A percentile compares a stretch with the other conserved stretches of the same genome.
phyloP scores from a whole-genome alignment of 2,888 invertebrate genomes.

The Aleiodes testaceus region DNA sequence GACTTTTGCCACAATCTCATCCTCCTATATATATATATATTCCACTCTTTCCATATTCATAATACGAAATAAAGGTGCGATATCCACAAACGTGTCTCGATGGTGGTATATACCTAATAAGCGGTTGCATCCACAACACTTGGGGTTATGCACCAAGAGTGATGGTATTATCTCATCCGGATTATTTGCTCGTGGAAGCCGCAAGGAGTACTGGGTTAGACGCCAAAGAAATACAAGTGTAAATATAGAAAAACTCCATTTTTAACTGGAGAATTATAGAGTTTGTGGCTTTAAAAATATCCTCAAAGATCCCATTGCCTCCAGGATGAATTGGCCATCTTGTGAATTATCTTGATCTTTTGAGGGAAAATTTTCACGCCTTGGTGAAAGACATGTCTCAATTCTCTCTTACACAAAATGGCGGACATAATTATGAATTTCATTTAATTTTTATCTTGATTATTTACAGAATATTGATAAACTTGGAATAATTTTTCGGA shows the following conservation, averaged over 20 bases:
- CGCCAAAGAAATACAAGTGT: constrained; percentile 5
- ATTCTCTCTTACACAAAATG: background rate
- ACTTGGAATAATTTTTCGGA: too few species aligned
- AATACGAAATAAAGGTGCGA: constrained; percentile 22
- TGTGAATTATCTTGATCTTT: background rate
- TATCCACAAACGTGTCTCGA: constrained; percentile 22
- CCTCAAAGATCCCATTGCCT: background rate
- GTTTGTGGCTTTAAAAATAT: background rate
- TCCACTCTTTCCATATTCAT: background rate
- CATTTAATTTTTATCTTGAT: too few species aligned
- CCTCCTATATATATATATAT: background rate
- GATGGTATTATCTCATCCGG: constrained; percentile 11
- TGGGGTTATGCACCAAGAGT: constrained; percentile 13
- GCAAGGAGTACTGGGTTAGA: constrained; percentile 14
- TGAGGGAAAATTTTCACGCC: background rate
- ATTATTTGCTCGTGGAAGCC: constrained; percentile 34
- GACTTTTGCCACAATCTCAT: constrained; percentile 4
- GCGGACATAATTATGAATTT: background rate
- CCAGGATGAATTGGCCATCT: constrained; percentile 6
- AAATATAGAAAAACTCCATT: constrained; percentile 8
- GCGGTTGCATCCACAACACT: constrained; percentile 25
- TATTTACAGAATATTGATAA: too few species aligned
- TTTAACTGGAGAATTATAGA: background rate
- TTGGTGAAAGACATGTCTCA: background rate
- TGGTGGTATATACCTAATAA: constrained; percentile 12